Evolutionary conservation across 2,888 invertebrate genomes (phyloP).

Genomic region (Ashinkailepas kermadecensis): DNA sequence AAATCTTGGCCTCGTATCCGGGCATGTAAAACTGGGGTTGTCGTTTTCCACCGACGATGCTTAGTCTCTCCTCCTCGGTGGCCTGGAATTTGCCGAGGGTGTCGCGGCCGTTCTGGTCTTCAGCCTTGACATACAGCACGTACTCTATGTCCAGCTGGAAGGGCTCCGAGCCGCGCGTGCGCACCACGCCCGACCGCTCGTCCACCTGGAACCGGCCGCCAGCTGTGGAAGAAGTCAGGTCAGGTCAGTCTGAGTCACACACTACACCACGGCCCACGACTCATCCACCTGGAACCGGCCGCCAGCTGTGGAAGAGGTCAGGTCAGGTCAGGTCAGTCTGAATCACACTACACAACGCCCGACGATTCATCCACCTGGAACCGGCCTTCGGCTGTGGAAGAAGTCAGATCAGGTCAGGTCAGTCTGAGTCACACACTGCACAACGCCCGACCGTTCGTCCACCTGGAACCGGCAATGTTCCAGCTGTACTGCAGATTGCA

Average conservation of each 20-base stretch:
- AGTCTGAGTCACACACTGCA: slow-evolving; percentile 40
- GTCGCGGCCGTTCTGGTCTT: slow-evolving; percentile 89
- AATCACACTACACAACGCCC: slow-evolving; percentile 60
- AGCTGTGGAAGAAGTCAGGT: slow-evolving; percentile 41
- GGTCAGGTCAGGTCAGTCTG: background rate
- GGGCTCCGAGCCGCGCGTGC: slow-evolving; percentile 81
- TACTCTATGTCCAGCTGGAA: slow-evolving; percentile 95
- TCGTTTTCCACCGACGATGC: slow-evolving; percentile 93
- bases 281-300: slow-evolving; percentile 78
- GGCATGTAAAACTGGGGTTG: slow-evolving; percentile 97
- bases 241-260: background rate
- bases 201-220: slow-evolving; percentile 73
- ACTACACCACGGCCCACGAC: slow-evolving; percentile 74
- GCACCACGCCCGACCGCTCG: slow-evolving; percentile 82
- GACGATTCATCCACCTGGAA: slow-evolving; percentile 89
- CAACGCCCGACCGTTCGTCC: slow-evolving; percentile 84
- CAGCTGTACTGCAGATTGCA: no score
- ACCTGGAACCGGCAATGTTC: slow-evolving; percentile 60
- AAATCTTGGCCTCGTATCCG: slow-evolving; percentile 89
- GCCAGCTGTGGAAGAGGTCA: slow-evolving; percentile 45
- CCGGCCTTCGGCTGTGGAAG: slow-evolving; percentile 50
- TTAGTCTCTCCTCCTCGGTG: slow-evolving; percentile 81
- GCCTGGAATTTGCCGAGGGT: slow-evolving; percentile 83
- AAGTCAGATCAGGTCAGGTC: background rate
- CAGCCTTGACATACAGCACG: slow-evolving; percentile 90